phyloP scores from a whole-genome alignment of 1,140 invertebrate genomes.

The Trichomalopsis sarcophagae region DNA sequence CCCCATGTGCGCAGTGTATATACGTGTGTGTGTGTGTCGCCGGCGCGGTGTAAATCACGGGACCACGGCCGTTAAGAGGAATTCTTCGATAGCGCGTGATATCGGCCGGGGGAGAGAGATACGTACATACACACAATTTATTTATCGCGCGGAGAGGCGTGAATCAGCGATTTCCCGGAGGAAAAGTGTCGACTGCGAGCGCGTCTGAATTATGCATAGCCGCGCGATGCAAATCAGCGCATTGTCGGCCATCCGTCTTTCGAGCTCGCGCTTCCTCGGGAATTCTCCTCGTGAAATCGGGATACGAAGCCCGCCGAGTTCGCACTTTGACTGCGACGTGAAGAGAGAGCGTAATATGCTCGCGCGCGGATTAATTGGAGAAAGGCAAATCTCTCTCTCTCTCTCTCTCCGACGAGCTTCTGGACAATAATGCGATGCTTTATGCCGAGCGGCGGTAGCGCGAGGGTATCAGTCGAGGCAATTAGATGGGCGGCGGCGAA shows the following conservation, averaged over 20 bases:
- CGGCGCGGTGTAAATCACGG: background rate
- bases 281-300: slow-evolving; percentile 58
- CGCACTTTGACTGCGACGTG: slow-evolving; percentile 55
- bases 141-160: background rate
- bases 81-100: background rate
- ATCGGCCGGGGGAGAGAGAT: background rate
- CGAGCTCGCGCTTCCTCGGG: slow-evolving; percentile 48
- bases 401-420: background rate
- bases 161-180: slow-evolving; percentile 9
- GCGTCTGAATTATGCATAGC: slow-evolving; percentile 61
- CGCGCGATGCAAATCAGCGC: slow-evolving; percentile 59
- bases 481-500: slow-evolving; percentile 45
- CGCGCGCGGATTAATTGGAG: slow-evolving; percentile 1
- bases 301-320: slow-evolving; percentile 39
- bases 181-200: slow-evolving; percentile 5
- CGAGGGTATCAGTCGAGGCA: slow-evolving; percentile 31
- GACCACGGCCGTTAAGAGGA: too few relatives aligned
- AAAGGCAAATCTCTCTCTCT: background rate
- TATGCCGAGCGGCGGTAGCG: background rate
- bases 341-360: background rate
- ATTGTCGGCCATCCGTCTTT: slow-evolving; percentile 61
- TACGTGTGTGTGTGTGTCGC: slow-evolving; percentile 6
- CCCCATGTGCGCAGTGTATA: background rate
- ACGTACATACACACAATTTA: background rate
- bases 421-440: background rate